A percentile compares a stretch with the other conserved stretches of the same genome.
Evolutionary conservation across 2,797 vertebrate species (phyloP).

Genomic region (Melanotaenia maccullochi): DNA sequence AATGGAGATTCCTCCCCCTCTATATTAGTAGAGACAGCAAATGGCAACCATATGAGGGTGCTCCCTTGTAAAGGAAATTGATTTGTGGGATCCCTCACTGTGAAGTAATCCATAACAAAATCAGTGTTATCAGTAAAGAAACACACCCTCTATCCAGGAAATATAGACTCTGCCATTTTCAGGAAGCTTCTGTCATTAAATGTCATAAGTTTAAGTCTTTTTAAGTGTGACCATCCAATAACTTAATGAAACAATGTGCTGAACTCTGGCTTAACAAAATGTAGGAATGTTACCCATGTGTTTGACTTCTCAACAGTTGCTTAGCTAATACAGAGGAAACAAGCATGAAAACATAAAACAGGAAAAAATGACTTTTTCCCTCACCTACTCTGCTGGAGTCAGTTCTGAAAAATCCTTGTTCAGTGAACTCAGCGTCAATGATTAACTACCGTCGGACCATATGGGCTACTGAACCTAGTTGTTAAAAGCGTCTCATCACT

Average conservation of each 20-base stretch:
- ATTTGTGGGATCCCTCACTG: constrained; percentile 67
- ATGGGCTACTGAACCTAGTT: constrained; percentile 24
- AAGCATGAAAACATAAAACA: not conserved
- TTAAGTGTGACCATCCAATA: not conserved
- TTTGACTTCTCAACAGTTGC: not conserved
- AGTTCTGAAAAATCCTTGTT: constrained; percentile 19
- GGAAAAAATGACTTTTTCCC: too few relatives aligned
- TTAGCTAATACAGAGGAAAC: not conserved
- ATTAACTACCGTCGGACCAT: constrained; percentile 53
- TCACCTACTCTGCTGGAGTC: not conserved
- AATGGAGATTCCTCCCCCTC: constrained; percentile 9
- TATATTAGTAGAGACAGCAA: constrained; percentile 33
- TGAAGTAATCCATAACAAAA: constrained; percentile 41
- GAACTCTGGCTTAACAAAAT: not conserved
- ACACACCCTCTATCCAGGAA: not conserved
- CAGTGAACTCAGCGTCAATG: constrained; percentile 52
- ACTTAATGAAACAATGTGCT: not conserved
- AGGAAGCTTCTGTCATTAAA: not conserved
- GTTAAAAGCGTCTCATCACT: constrained; percentile 17
- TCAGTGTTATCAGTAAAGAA: constrained; percentile 35
- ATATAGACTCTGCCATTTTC: not conserved
- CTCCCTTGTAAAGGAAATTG: constrained; percentile 68
- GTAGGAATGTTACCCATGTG: not conserved
- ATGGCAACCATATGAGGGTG: constrained; percentile 64
- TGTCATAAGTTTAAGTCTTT: not conserved